Conservation (phyloP, 1,140 invertebrate species). For the Hydropsyche tenuis region DNA sequence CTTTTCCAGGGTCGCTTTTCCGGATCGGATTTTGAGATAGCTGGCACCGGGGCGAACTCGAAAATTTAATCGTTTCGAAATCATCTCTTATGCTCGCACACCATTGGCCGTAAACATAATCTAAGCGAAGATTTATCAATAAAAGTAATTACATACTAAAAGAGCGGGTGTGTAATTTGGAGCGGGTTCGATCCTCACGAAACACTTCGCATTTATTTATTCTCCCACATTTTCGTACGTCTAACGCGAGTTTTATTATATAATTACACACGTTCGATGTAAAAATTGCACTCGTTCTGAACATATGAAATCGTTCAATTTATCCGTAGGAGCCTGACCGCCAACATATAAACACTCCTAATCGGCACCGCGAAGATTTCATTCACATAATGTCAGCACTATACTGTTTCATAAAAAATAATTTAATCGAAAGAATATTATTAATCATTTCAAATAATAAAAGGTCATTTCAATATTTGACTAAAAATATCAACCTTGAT, state of each 20-base stretch:
- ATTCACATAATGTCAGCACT: too few species aligned
- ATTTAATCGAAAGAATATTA: too few species aligned
- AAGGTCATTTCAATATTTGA: too few species aligned
- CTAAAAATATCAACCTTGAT: too few species aligned
- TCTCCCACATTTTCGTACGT: slow-evolving; percentile 25
- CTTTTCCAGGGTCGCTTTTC: not conserved
- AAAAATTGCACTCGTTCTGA: slow-evolving; percentile 29
- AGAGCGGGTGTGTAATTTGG: slow-evolving; percentile 42
- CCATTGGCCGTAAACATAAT: not conserved
- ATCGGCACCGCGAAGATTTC: too few species aligned
- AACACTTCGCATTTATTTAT: slow-evolving; percentile 32
- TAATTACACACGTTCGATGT: slow-evolving; percentile 22
- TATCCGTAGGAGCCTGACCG: not conserved
- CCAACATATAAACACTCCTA: too few species aligned
- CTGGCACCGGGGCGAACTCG: not conserved
- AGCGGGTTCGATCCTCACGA: slow-evolving; percentile 44
- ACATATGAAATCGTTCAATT: slow-evolving; percentile 26
- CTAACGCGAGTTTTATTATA: slow-evolving; percentile 38
- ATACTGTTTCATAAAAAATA: too few species aligned
- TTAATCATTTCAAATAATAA: too few species aligned
- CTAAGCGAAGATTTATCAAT: slow-evolving; percentile 39
- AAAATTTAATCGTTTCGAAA: not conserved
- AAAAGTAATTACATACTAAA: slow-evolving; percentile 43
- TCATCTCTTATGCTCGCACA: slow-evolving; percentile 10
- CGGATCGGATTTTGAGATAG: not conserved